Percentiles rank a stretch among this genome's conserved stretches.
phyloP scores from a whole-genome alignment of 2,888 invertebrate species.

The Pycnomerus fuliginosus region DNA sequence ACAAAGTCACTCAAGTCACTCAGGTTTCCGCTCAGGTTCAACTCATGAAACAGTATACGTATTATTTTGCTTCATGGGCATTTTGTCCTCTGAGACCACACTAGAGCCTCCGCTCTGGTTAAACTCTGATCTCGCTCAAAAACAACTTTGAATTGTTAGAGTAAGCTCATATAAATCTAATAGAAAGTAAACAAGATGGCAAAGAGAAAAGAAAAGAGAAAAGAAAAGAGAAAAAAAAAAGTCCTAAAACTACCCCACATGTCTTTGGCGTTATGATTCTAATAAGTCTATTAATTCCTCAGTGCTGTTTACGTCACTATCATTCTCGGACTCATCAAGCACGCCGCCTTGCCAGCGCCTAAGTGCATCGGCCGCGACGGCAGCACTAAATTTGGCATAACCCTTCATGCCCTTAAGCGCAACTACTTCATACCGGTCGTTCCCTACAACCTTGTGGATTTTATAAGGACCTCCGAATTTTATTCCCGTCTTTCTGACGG shows the following conservation, averaged over 20 bases:
- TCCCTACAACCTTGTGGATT: slow-evolving; percentile 18
- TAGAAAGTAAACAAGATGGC: no score
- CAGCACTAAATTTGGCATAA: slow-evolving; percentile 16
- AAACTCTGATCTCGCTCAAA: background rate
- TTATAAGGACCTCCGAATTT: slow-evolving; percentile 28
- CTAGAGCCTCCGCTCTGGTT: no score
- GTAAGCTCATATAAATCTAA: no score
- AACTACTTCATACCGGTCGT: slow-evolving; percentile 27
- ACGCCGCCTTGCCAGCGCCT: slow-evolving; percentile 9
- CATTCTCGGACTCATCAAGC: slow-evolving; percentile 6
- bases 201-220: no score
- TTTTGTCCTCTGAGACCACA: no score
- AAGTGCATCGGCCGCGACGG: slow-evolving; percentile 13
- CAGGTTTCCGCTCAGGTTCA: no score
- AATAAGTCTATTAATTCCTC: slow-evolving; percentile 1
- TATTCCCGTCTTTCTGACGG: slow-evolving; percentile 23
- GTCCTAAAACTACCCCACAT: no score
- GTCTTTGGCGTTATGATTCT: background rate
- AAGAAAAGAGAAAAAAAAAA: no score
- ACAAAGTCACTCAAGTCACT: no score
- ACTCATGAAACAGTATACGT: background rate
- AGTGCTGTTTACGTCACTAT: slow-evolving; percentile 8
- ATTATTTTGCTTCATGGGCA: no score
- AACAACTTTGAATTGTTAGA: no score
- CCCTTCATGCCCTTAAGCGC: slow-evolving; percentile 23